phyloP scores from a whole-genome alignment of 35 echinoderm and acorn worm genomes.

The Heliocidaris tuberculata region DNA sequence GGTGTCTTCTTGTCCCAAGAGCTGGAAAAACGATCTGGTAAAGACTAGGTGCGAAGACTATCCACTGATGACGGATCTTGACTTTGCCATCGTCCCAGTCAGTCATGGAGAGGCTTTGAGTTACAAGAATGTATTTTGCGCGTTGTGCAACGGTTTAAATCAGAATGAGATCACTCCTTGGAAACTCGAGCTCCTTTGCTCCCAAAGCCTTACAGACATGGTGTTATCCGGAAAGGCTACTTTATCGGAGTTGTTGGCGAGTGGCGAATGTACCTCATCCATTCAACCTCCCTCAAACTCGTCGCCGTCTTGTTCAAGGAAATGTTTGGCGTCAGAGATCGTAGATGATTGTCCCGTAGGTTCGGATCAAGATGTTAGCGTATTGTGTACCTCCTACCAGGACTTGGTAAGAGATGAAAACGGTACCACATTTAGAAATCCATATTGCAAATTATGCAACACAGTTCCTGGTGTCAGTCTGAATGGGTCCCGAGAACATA shows the following conservation, averaged over 20 bases:
- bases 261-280: background rate
- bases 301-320: background rate
- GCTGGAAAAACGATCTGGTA: background rate
- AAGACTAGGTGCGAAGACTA: slow-evolving; percentile 37
- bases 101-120: background rate
- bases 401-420: background rate
- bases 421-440: background rate
- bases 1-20: background rate
- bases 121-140: slow-evolving; percentile 24
- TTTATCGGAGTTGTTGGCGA: background rate
- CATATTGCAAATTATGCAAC: slow-evolving; percentile 39
- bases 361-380: background rate
- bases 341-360: background rate
- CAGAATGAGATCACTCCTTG: background rate
- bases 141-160: slow-evolving; percentile 6
- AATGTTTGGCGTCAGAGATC: background rate
- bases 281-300: background rate
- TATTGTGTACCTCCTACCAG: background rate
- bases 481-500: background rate
- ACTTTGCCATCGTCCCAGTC: background rate
- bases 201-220: background rate
- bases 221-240: background rate
- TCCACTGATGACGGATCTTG: background rate
- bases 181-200: background rate
- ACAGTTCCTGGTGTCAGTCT: background rate